These are phyloP conservation scores for Eupsilia transversa DNA, from an alignment of 2,888 invertebrate genomes.

Conservation along the genomic window DNA sequence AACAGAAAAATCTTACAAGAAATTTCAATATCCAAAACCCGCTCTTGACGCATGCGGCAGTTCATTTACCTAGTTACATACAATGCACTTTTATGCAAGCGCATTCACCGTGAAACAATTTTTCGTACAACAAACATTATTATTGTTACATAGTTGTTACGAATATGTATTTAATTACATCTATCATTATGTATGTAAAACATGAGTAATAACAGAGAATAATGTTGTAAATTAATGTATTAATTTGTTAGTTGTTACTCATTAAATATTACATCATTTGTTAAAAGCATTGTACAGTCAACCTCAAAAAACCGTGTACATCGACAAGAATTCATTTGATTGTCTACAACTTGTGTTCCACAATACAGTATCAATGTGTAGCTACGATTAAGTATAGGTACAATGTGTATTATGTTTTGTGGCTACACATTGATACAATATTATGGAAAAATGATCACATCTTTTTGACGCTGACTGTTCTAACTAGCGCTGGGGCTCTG, in stretches of 20 bases:
- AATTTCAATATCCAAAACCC: background rate
- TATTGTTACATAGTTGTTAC: conserved; percentile 29
- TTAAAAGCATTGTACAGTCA: conserved; percentile 19
- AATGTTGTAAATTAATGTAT: conserved; percentile 19
- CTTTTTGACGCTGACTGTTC: no score
- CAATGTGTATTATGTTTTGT: no score
- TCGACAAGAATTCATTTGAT: background rate
- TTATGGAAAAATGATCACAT: no score
- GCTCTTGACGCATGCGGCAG: background rate
- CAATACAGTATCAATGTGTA: background rate
- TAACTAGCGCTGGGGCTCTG: no score
- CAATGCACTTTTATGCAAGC: conserved; percentile 17
- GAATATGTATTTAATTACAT: conserved; percentile 21
- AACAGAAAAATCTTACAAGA: background rate
- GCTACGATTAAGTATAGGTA: background rate
- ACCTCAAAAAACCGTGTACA: background rate
- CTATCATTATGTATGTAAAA: conserved; percentile 43
- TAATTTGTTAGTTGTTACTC: conserved; percentile 26
- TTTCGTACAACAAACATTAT: conserved; percentile 30
- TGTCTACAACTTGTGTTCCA: background rate
- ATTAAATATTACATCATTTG: conserved; percentile 24
- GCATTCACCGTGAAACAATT: conserved; percentile 12
- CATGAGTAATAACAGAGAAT: background rate
- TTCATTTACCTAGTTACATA: conserved; percentile 11
- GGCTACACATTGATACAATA: no score